Conservation (phyloP, 1,140 invertebrate species). For the Belonocnema kinseyi region DNA sequence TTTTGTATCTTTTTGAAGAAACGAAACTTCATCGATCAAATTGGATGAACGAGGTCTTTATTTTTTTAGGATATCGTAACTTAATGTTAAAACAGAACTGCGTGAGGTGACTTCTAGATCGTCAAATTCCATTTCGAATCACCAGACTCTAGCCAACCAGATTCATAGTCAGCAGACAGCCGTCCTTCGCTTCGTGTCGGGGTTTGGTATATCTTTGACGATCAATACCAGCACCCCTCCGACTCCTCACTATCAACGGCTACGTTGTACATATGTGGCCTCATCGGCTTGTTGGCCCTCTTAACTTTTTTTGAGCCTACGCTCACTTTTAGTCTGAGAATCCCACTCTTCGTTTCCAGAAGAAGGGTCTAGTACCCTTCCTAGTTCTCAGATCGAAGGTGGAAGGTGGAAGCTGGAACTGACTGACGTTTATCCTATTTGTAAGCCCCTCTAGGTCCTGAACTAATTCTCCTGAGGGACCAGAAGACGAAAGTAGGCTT, state of each 20-base stretch:
- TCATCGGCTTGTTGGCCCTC: constrained; percentile 21
- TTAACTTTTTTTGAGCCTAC: constrained; percentile 27
- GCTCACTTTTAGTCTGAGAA: background rate
- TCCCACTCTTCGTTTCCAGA: constrained; percentile 5
- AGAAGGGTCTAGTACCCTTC: constrained; percentile 19
- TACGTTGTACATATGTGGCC: constrained; percentile 38
- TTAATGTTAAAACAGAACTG: background rate
- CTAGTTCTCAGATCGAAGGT: constrained; percentile 33
- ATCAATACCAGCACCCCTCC: constrained; percentile 65
- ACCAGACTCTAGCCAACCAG: background rate
- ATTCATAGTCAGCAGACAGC: constrained; percentile 35
- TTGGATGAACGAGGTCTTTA: too few relatives aligned
- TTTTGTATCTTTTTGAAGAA: too few relatives aligned
- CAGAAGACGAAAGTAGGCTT: background rate
- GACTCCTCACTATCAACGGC: constrained; percentile 55
- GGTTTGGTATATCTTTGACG: constrained; percentile 65
- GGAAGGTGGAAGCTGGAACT: constrained; percentile 30
- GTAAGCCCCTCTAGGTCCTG: background rate
- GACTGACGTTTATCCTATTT: constrained; percentile 7
- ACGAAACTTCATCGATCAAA: too few relatives aligned
- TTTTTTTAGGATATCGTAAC: too few relatives aligned
- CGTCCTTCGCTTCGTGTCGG: constrained; percentile 57
- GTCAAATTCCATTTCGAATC: background rate
- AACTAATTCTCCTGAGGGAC: background rate
- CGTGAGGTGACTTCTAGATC: background rate